Base-by-base conservation (phyloP, 1,140 invertebrate species). In the Helicoverpa zea region DNA sequence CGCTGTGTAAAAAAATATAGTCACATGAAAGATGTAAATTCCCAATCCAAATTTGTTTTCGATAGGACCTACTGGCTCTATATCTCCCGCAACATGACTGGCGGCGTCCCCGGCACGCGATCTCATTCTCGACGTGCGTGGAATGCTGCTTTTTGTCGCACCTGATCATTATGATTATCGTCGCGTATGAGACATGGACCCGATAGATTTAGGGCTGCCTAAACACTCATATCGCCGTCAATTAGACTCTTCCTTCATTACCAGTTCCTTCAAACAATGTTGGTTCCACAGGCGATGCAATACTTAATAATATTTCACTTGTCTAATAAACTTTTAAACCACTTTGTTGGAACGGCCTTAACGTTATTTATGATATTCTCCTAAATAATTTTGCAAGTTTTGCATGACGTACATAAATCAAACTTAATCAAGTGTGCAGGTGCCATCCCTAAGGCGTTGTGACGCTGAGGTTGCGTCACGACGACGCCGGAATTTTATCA, bases 121-220 rank as follows among this genome's bases (percentile, higher is more conserved):
- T 89, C 79, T 86, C 84, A 84, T 86, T 86, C 77, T 78, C 81
- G 77, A 61, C 81, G 81, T 78, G 78, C 83, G 82, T 81, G 89
- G 89, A 91, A 92, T 90, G 89, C 81, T 35, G 82, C 78, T 91
- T 91, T 92, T 91, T 91, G 87, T 88, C 88, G 81, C 81, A 63
- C 59, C 54, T 58, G 86, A 84, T 87, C 84, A 90, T 90, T 87
- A 86, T 87, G 86, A 87, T 89, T 84, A 87, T 86, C 84, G 82
- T 84, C 81, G 77, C 74, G 74, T 84, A 87, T 84, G 82, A 86
- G 81, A 88, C 66, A 86, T 80, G 82, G 75, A 87, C 86, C 83
- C 87, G 68, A 84, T 70, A 79, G 81, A 86, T 66, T 83, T 47
- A 79, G 64, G 63, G 61, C 64, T 59, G 64, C 13, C 16, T 18